These are phyloP conservation scores for Drosophila nr. perissopoda DNA, from an alignment of 2,888 invertebrate genomes.

Conservation along the genomic window DNA sequence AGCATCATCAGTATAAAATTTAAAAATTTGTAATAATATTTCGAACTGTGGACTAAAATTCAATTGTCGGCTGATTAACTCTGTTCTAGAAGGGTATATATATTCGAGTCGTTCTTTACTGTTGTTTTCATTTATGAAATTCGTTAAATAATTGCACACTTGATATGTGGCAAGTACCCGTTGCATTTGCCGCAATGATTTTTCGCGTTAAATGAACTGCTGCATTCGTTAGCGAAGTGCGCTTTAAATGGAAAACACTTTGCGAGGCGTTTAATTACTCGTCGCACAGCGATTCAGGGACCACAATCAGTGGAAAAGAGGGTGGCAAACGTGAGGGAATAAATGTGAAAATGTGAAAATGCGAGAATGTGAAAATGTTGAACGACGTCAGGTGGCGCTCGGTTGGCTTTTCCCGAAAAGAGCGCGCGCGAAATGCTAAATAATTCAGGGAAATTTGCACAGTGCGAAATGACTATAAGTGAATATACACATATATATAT, in stretches of 20 bases:
- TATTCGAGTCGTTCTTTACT: neutral
- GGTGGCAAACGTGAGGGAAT: neutral
- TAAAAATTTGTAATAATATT: too few relatives aligned
- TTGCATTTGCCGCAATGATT: neutral
- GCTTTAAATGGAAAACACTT: constrained; percentile 1
- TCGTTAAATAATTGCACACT: neutral
- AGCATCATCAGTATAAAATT: neutral
- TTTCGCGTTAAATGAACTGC: neutral
- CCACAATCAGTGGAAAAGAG: neutral
- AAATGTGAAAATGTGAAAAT: constrained; percentile 29
- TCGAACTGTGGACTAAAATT: too few relatives aligned
- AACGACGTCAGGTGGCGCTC: neutral
- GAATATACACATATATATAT: neutral
- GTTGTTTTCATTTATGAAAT: neutral
- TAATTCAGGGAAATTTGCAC: constrained; percentile 53
- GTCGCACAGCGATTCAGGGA: neutral
- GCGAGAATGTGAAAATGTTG: constrained; percentile 13
- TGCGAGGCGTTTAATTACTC: constrained; percentile 17
- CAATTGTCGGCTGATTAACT: neutral
- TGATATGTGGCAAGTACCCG: neutral
- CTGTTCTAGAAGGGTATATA: neutral
- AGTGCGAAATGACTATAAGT: constrained; percentile 35
- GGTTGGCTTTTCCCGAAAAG: constrained; percentile 14
- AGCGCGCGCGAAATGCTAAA: constrained; percentile 49
- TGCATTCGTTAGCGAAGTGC: neutral